These are phyloP conservation scores for Tragelaphus oryx DNA, from an alignment of 2,797 vertebrate species.

Conservation along the genomic window DNA sequence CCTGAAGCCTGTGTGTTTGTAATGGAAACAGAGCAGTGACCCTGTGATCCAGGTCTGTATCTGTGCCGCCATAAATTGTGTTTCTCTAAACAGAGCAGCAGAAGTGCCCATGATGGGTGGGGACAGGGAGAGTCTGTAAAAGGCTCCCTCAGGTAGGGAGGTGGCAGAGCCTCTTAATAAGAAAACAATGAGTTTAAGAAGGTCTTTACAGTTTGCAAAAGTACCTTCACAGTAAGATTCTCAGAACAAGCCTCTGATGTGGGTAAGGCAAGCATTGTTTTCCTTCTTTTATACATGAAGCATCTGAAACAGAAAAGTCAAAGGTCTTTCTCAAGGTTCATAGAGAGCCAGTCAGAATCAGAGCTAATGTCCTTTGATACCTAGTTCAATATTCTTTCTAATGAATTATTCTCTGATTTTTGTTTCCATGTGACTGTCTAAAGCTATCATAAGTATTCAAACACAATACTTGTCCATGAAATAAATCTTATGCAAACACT, in stretches of 20 bases:
- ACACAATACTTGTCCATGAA: background rate
- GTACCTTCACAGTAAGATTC: background rate
- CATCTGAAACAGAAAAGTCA: background rate
- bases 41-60: constrained; percentile 57
- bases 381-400: background rate
- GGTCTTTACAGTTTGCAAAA: background rate
- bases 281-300: background rate
- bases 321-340: background rate
- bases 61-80: constrained; percentile 36
- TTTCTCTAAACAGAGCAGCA: constrained; percentile 52
- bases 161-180: background rate
- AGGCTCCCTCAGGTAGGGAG: background rate
- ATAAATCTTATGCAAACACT: background rate
- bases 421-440: background rate
- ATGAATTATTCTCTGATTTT: background rate
- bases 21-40: constrained; percentile 74
- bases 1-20: constrained; percentile 58
- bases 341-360: background rate
- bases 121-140: background rate
- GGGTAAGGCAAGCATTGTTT: background rate
- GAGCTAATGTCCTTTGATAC: background rate
- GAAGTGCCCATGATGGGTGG: background rate
- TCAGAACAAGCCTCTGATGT: background rate
- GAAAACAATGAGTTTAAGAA: background rate
- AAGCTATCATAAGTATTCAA: background rate